phyloP scores from a whole-genome alignment of 2,888 invertebrate species.

The Abrostola tripartita region DNA sequence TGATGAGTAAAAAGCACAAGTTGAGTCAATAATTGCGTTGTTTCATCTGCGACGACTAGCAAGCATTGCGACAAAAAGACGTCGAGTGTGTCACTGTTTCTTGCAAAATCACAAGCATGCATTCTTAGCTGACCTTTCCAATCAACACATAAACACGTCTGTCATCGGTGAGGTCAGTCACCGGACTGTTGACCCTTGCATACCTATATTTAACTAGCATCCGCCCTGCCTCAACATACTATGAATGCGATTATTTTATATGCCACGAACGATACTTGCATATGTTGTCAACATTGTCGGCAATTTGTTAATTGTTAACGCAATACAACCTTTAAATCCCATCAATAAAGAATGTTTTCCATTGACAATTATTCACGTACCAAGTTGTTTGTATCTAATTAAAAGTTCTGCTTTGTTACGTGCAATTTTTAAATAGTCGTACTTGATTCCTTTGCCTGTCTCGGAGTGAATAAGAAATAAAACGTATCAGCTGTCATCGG shows the following conservation, averaged over 20 bases:
- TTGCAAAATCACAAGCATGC: slow-evolving; percentile 34
- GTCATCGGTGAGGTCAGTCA: slow-evolving; percentile 72
- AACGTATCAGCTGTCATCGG: slow-evolving; percentile 44
- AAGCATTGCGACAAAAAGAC: slow-evolving; percentile 1
- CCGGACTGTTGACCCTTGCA: slow-evolving; percentile 62
- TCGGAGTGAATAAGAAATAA: slow-evolving; percentile 31
- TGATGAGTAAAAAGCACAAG: no score
- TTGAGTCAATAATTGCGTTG: not conserved
- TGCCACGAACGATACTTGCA: slow-evolving; percentile 57
- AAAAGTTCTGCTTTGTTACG: slow-evolving; percentile 35
- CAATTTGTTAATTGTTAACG: slow-evolving; percentile 26
- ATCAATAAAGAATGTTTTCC: slow-evolving; percentile 16
- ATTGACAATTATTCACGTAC: not conserved
- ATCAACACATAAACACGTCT: slow-evolving; percentile 41
- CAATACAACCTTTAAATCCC: slow-evolving; percentile 12
- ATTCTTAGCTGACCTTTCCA: slow-evolving; percentile 46
- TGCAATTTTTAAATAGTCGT: slow-evolving; percentile 19
- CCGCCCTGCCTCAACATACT: slow-evolving; percentile 77
- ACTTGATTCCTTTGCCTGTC: slow-evolving; percentile 40
- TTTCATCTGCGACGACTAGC: not conserved
- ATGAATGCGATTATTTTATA: slow-evolving; percentile 58
- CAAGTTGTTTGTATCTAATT: slow-evolving; percentile 23
- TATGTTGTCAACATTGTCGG: slow-evolving; percentile 43
- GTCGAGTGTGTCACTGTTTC: not conserved
- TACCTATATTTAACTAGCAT: slow-evolving; percentile 54